These are phyloP conservation scores for Litocranius walleri DNA, from an alignment of 2,113 vertebrate species.

Conservation along the genomic window DNA sequence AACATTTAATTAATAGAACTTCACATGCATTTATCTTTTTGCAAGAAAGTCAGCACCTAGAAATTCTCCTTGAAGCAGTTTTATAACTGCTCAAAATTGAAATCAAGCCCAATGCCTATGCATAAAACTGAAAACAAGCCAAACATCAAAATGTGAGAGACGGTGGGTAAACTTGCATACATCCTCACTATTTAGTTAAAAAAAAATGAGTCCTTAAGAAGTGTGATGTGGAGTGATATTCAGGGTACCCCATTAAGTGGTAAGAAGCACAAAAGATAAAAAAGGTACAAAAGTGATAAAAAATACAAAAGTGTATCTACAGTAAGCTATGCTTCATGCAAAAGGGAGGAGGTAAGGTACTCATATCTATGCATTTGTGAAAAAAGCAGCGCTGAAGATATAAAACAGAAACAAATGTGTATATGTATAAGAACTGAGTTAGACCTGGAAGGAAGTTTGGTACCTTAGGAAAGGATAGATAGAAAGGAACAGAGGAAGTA, in stretches of 20 bases:
- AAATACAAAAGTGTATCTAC: neutral
- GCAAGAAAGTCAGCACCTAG: neutral
- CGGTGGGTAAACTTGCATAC: neutral
- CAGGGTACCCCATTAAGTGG: neutral
- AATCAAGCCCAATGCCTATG: neutral
- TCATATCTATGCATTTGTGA: neutral
- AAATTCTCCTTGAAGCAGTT: neutral
- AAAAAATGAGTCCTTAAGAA: neutral
- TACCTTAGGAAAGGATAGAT: neutral
- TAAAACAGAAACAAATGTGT: neutral
- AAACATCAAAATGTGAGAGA: neutral
- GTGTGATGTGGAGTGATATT: neutral
- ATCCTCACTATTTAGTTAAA: neutral
- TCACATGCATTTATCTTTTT: neutral
- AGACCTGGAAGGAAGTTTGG: neutral
- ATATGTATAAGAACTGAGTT: neutral
- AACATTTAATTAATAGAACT: neutral
- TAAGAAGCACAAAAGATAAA: neutral
- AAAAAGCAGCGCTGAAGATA: neutral
- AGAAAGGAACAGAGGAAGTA: neutral
- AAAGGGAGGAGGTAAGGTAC: neutral
- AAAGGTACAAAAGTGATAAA: neutral
- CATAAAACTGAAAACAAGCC: neutral
- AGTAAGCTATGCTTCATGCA: neutral
- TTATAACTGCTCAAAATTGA: neutral